Evolutionary conservation across 2,888 invertebrate species (phyloP).

Genomic region (Macrosoma leucophasiata): DNA sequence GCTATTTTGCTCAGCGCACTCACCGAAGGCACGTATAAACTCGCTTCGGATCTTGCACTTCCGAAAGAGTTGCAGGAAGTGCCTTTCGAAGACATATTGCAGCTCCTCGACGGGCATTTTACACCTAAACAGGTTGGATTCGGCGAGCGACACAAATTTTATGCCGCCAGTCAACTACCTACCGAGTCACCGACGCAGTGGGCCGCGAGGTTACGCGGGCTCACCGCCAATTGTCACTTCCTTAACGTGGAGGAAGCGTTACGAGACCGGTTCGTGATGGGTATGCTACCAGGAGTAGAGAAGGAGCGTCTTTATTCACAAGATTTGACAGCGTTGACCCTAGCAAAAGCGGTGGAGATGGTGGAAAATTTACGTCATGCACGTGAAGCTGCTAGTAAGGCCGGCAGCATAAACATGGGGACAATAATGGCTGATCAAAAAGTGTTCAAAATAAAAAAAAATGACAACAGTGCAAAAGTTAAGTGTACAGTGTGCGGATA

Average conservation of each 20-base stretch:
- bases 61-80: conserved; percentile 15
- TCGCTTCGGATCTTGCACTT: conserved; percentile 20
- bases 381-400: conserved; percentile 17
- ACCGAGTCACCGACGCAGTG: conserved; percentile 25
- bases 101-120: conserved; percentile 26
- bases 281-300: conserved; percentile 26
- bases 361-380: conserved; percentile 26
- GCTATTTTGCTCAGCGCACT: conserved; percentile 24
- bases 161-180: conserved; percentile 22
- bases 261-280: conserved; percentile 26
- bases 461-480: conserved; percentile 1
- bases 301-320: conserved; percentile 25
- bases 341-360: conserved; percentile 26
- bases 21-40: conserved; percentile 21
- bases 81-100: conserved; percentile 18
- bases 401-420: conserved; percentile 4
- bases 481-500: conserved; percentile 15
- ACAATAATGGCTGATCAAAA: neutral
- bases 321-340: conserved; percentile 20
- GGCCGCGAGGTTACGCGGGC: conserved; percentile 25
- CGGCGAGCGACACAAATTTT: conserved; percentile 27
- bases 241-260: conserved; percentile 25
- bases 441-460: conserved; percentile 6
- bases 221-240: conserved; percentile 24
- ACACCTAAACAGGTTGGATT: conserved; percentile 27